phyloP scores from a whole-genome alignment of 2,113 vertebrate genomes.

The Calyptommatus sinebrachiatus region DNA sequence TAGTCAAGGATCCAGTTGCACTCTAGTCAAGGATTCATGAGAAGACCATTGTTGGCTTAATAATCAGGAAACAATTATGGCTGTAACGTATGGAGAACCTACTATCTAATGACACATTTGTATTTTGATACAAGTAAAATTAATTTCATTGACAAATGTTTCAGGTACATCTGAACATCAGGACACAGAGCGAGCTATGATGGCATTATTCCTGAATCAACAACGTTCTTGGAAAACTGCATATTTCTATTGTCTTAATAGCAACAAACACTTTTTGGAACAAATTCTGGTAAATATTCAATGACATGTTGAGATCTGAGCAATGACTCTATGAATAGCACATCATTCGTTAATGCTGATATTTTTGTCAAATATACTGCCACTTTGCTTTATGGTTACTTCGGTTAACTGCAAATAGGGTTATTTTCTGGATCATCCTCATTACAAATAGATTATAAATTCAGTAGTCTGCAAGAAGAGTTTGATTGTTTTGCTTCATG shows the following conservation, averaged over 20 bases:
- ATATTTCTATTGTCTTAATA: conserved; percentile 91
- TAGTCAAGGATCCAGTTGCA: no score
- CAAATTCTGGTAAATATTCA: conserved; percentile 84
- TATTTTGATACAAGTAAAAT: background rate
- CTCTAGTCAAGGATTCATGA: no score
- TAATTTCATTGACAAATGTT: conserved; percentile 27
- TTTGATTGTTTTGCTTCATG: background rate
- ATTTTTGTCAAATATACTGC: background rate
- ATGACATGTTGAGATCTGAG: background rate
- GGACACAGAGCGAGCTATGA: conserved; percentile 69
- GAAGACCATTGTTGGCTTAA: background rate
- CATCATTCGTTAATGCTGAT: background rate
- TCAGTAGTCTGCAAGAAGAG: background rate
- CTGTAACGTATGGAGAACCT: background rate
- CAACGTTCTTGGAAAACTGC: conserved; percentile 85
- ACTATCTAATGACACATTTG: background rate
- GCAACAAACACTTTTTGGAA: conserved; percentile 92
- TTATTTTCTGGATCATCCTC: background rate
- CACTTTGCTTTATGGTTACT: background rate
- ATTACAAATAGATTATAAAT: no score
- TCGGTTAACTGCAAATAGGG: conserved; percentile 8
- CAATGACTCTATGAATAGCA: background rate
- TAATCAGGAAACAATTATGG: background rate
- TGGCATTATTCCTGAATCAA: conserved; percentile 80
- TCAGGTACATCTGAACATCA: conserved; percentile 60